These are phyloP conservation scores for Pharmacophagus antenor DNA, from an alignment of 2,888 invertebrate species.

Conservation along the genomic window DNA sequence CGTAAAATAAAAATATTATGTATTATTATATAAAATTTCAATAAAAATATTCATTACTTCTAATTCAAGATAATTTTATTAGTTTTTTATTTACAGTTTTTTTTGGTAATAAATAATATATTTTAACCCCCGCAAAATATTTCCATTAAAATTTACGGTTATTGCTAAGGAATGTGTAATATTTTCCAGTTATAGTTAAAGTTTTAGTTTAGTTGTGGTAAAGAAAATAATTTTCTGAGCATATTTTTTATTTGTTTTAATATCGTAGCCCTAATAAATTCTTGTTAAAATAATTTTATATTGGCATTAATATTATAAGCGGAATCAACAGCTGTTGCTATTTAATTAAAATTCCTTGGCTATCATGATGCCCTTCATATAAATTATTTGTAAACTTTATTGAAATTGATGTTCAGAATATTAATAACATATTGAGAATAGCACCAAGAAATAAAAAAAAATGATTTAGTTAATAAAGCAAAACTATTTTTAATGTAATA, in stretches of 20 bases:
- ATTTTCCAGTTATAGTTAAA: no score
- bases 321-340: constrained; percentile 62
- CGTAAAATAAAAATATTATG: no score
- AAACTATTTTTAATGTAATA: not conserved
- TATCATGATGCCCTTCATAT: constrained; percentile 59
- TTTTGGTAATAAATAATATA: no score
- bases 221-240: not conserved
- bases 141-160: no score
- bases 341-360: constrained; percentile 77
- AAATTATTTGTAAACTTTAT: constrained; percentile 17
- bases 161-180: no score
- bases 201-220: not conserved
- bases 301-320: constrained; percentile 7
- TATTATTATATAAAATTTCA: no score
- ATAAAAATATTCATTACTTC: no score
- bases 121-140: no score
- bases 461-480: not conserved
- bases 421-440: not conserved
- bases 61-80: no score
- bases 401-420: constrained; percentile 7
- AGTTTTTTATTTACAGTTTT: no score
- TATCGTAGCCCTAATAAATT: not conserved
- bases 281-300: constrained; percentile 3
- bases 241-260: not conserved
- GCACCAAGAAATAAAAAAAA: not conserved